Percentiles rank a stretch among this genome's conserved stretches.
Evolutionary conservation across 2,888 invertebrate genomes (phyloP).

Genomic region (Gerris lacustris): DNA sequence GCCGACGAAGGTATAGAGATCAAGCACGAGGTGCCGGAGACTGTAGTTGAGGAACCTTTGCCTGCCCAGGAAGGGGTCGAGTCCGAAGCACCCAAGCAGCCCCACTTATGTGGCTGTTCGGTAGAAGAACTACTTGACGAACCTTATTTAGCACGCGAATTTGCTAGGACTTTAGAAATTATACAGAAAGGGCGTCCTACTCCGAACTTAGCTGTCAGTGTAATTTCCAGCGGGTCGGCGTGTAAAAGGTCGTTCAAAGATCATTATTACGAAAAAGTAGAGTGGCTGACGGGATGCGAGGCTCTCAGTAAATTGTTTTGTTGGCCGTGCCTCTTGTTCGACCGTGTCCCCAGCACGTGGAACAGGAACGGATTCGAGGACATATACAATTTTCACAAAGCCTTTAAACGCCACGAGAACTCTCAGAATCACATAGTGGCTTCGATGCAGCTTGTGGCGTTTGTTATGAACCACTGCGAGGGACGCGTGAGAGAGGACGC

Average conservation of each 20-base stretch:
- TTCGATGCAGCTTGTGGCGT: background rate
- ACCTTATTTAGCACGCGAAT: background rate
- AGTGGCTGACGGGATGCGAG: slow-evolving; percentile 8
- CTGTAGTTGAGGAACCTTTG: background rate
- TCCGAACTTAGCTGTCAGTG: background rate
- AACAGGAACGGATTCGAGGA: background rate
- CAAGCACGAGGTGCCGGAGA: background rate
- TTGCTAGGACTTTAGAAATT: slow-evolving; percentile 4
- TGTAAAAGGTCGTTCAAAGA: background rate
- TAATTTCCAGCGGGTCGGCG: background rate
- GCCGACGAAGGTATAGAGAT: background rate
- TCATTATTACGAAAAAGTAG: background rate
- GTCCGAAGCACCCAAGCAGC: background rate
- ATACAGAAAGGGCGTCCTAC: slow-evolving; percentile 7
- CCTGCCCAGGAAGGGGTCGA: background rate
- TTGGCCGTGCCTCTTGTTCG: slow-evolving; percentile 12
- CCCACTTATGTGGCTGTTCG: background rate
- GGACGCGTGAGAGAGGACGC: background rate
- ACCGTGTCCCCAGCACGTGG: background rate
- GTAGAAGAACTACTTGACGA: background rate
- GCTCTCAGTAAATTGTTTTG: slow-evolving; percentile 1
- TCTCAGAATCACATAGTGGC: background rate
- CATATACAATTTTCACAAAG: background rate
- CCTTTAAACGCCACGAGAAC: background rate
- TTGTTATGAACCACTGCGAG: background rate